These are phyloP conservation scores for Rhabditoides inermis DNA, from an alignment of 2,888 invertebrate genomes.

Conservation along the genomic window DNA sequence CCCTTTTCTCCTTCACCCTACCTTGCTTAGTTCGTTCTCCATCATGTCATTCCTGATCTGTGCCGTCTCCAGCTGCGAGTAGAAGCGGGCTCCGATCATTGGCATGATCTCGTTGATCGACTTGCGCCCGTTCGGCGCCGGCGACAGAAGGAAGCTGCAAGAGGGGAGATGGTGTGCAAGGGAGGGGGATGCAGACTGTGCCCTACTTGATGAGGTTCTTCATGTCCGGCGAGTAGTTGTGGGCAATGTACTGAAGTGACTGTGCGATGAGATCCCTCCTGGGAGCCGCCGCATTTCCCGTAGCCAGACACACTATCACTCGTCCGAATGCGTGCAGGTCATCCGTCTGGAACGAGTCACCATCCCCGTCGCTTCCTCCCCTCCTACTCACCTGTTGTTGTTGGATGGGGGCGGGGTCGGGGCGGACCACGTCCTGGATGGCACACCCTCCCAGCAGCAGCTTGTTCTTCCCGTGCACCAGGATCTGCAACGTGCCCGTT, in stretches of 20 bases:
- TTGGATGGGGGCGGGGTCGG: constrained; percentile 17
- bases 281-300: constrained; percentile 77
- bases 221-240: constrained; percentile 84
- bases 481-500: too few species aligned
- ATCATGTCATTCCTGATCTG: constrained; percentile 66
- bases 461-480: constrained; percentile 51
- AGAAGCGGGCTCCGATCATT: constrained; percentile 93
- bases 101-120: constrained; percentile 94
- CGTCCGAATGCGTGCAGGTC: constrained; percentile 84
- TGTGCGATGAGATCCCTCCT: constrained; percentile 49
- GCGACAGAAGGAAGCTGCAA: constrained; percentile 61
- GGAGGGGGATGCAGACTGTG: not conserved
- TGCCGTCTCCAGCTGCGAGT: constrained; percentile 64
- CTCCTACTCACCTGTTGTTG: constrained; percentile 11
- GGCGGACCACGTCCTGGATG: constrained; percentile 17
- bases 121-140: constrained; percentile 56
- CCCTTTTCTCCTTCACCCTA: constrained; percentile 11
- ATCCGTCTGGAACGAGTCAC: constrained; percentile 66
- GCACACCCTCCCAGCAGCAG: constrained; percentile 25
- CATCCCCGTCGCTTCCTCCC: not conserved
- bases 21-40: constrained; percentile 77
- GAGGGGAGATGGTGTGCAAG: not conserved
- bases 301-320: constrained; percentile 81
- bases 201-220: constrained; percentile 80
- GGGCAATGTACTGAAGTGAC: constrained; percentile 72